Conservation (phyloP, 2,113 vertebrate species). For the Osmerus mordax region DNA sequence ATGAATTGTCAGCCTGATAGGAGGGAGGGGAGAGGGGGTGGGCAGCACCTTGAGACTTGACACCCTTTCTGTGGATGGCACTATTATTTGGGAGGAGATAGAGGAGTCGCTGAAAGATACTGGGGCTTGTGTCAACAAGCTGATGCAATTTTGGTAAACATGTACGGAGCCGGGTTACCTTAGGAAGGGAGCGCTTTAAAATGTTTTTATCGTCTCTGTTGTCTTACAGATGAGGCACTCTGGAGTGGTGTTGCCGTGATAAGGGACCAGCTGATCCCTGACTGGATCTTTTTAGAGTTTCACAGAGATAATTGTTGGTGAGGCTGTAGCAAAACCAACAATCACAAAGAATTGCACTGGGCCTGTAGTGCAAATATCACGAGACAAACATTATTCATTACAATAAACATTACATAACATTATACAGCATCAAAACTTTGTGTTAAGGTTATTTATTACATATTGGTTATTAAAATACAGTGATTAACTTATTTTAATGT, state of each 20-base stretch:
- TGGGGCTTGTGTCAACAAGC: conserved; percentile 66
- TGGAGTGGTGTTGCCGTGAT: not conserved
- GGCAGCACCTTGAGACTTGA: conserved; percentile 74
- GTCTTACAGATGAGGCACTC: conserved; percentile 43
- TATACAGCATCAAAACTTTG: too few relatives aligned
- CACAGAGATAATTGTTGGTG: too few relatives aligned
- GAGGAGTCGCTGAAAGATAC: conserved; percentile 59
- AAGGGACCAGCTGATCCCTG: not conserved
- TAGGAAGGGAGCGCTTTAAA: conserved; percentile 48
- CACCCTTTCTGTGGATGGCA: conserved; percentile 71
- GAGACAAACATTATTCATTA: too few relatives aligned
- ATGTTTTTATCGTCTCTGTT: conserved; percentile 40
- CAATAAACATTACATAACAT: too few relatives aligned
- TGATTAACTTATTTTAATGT: too few relatives aligned
- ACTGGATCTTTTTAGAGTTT: not conserved
- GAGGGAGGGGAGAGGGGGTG: conserved; percentile 59
- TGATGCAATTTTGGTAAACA: conserved; percentile 75
- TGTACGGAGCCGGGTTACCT: conserved; percentile 55
- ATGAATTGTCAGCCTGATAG: conserved; percentile 50
- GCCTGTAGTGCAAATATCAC: not conserved
- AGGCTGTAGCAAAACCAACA: too few relatives aligned
- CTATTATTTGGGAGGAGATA: conserved; percentile 70
- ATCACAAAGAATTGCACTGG: too few relatives aligned
- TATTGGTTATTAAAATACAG: too few relatives aligned
- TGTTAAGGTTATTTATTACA: too few relatives aligned